These are phyloP conservation scores for Tyria jacobaeae DNA, from an alignment of 2,888 invertebrate genomes.

Conservation along the genomic window DNA sequence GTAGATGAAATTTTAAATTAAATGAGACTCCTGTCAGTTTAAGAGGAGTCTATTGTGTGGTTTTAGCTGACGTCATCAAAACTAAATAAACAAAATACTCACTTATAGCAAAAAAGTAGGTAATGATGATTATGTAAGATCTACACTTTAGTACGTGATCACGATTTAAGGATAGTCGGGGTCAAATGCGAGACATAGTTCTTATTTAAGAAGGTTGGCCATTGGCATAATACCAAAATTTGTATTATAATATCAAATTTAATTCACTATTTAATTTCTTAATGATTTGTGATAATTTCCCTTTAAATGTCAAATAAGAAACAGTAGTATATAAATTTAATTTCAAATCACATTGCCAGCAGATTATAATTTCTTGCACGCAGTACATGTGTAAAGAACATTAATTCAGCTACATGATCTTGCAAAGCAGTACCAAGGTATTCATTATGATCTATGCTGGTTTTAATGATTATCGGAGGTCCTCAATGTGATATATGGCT, in stretches of 20 bases:
- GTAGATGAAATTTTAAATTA: too few species aligned
- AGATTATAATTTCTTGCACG: neutral
- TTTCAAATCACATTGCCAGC: too few species aligned
- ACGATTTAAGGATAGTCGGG: neutral
- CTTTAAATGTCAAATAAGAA: too few species aligned
- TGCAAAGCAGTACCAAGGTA: neutral
- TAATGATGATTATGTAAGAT: neutral
- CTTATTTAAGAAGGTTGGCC: too few species aligned
- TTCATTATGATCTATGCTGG: neutral
- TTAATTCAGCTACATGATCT: too few species aligned
- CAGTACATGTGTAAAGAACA: too few species aligned
- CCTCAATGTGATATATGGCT: neutral
- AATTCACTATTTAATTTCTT: neutral
- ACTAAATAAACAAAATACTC: too few species aligned
- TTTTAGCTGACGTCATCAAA: too few species aligned
- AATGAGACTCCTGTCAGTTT: too few species aligned
- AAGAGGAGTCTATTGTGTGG: too few species aligned
- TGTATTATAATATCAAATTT: fast-evolving
- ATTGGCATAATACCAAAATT: neutral
- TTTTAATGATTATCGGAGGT: neutral
- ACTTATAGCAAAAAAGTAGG: neutral
- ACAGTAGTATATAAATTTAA: neutral
- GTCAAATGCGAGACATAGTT: neutral
- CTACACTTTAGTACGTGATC: neutral
- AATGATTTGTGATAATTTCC: too few species aligned